Percentiles rank a stretch among this genome's conserved stretches.
Evolutionary conservation across 2,888 invertebrate genomes (phyloP).

Genomic region (Spodoptera picta): DNA sequence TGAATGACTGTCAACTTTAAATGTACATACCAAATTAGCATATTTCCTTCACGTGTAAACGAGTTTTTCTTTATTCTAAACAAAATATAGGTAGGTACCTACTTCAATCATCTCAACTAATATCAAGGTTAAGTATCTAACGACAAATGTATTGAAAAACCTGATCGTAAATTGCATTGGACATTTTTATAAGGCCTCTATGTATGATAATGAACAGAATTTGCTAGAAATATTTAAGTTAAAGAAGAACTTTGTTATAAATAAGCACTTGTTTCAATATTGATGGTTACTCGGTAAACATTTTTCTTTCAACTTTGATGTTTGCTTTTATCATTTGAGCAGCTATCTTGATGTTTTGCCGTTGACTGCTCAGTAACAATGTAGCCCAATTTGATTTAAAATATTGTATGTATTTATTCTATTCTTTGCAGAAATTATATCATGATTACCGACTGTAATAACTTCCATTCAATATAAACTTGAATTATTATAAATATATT

Average conservation of each 20-base stretch:
- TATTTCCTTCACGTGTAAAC: constrained; percentile 14
- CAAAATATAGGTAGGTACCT: constrained; percentile 19
- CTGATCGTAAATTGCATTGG: constrained; percentile 47
- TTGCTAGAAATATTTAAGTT: constrained; percentile 27
- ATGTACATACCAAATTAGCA: not conserved
- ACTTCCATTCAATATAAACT: constrained; percentile 48
- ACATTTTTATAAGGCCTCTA: constrained; percentile 46
- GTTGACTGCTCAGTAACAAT: not conserved
- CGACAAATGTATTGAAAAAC: constrained; percentile 49
- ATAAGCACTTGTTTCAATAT: constrained; percentile 8
- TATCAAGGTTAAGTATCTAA: constrained; percentile 54
- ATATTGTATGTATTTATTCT: too few relatives aligned
- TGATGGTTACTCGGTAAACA: constrained; percentile 7
- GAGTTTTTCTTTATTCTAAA: constrained; percentile 18
- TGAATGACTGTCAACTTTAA: not conserved
- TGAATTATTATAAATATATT: constrained; percentile 39
- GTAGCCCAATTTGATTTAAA: not conserved
- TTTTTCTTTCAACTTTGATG: constrained; percentile 9
- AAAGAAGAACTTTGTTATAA: constrained; percentile 5
- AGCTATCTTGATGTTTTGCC: not conserved
- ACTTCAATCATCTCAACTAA: constrained; percentile 41
- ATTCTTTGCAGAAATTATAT: constrained; percentile 2
- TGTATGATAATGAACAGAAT: constrained; percentile 42
- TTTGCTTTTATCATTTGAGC: constrained; percentile 8
- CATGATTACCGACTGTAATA: constrained; percentile 17